Percentiles rank a stretch among this genome's conserved stretches.
Conservation (phyloP, 2,113 vertebrate genomes). For the Alethe diademata region DNA sequence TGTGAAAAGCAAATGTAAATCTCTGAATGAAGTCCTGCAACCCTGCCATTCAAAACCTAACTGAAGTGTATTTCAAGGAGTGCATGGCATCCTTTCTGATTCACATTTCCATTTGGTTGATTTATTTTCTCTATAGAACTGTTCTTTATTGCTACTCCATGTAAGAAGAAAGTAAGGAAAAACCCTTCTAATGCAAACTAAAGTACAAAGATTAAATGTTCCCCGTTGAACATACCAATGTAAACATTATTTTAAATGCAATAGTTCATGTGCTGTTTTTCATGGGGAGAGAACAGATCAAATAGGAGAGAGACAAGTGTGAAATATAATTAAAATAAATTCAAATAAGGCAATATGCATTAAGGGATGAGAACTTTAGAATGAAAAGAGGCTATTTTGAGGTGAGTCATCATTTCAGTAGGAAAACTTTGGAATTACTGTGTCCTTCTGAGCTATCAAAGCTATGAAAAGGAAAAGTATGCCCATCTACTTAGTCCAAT, state of each 20-base stretch:
- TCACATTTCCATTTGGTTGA: neutral
- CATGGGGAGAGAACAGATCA: neutral
- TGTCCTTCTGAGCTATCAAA: neutral
- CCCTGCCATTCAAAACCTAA: neutral
- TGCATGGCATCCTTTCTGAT: neutral
- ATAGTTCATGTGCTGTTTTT: neutral
- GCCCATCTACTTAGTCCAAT: neutral
- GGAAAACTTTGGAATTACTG: neutral
- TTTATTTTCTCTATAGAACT: neutral
- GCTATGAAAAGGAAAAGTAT: neutral
- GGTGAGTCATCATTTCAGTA: neutral
- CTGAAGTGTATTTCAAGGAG: neutral
- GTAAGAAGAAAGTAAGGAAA: neutral
- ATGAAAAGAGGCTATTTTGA: neutral
- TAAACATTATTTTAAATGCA: neutral
- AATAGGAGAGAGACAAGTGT: neutral
- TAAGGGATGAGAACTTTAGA: neutral
- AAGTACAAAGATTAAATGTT: neutral
- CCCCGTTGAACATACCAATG: neutral
- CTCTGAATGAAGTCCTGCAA: neutral
- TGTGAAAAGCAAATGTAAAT: neutral
- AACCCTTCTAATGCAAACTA: neutral
- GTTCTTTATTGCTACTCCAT: neutral
- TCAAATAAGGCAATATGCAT: neutral
- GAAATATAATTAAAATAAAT: slow-evolving; percentile 6